These are phyloP conservation scores for Aphelenchoides besseyi DNA, from an alignment of 1,140 invertebrate species.

Conservation along the genomic window DNA sequence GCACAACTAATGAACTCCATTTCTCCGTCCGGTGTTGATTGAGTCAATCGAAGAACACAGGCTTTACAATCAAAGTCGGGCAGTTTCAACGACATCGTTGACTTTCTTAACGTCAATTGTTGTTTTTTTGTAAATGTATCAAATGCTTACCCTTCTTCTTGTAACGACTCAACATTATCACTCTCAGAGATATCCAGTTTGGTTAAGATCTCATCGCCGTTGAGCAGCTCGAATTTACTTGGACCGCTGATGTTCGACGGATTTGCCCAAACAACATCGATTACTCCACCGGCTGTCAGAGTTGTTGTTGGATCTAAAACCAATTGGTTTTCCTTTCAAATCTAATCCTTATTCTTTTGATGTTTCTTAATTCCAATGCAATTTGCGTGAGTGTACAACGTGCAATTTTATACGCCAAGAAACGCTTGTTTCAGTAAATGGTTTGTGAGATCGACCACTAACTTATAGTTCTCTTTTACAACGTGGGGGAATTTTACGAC, in stretches of 20 bases:
- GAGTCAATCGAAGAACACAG: constrained; percentile 43
- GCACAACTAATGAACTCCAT: constrained; percentile 45
- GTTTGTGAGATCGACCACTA: too few species aligned
- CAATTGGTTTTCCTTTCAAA: not conserved
- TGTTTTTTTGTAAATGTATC: not conserved
- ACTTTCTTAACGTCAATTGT: not conserved
- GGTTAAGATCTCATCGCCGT: constrained; percentile 15
- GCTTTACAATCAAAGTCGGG: constrained; percentile 40
- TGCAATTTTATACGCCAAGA: constrained; percentile 10
- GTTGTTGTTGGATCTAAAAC: constrained; percentile 30
- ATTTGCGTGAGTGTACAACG: not conserved
- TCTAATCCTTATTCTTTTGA: constrained; percentile 9
- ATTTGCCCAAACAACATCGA: constrained; percentile 29
- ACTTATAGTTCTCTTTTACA: not conserved
- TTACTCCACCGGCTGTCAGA: constrained; percentile 21
- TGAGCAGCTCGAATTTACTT: constrained; percentile 35
- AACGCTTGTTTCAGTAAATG: not conserved
- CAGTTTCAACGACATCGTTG: constrained; percentile 27
- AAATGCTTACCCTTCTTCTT: not conserved
- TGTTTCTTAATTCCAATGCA: not conserved
- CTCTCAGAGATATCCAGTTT: not conserved
- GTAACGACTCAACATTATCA: not conserved
- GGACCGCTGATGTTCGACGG: constrained; percentile 11
- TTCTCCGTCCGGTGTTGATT: constrained; percentile 36
- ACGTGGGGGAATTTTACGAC: not conserved